phyloP scores from a whole-genome alignment of 2,113 vertebrate genomes.

The Poeciliopsis prolifica region DNA sequence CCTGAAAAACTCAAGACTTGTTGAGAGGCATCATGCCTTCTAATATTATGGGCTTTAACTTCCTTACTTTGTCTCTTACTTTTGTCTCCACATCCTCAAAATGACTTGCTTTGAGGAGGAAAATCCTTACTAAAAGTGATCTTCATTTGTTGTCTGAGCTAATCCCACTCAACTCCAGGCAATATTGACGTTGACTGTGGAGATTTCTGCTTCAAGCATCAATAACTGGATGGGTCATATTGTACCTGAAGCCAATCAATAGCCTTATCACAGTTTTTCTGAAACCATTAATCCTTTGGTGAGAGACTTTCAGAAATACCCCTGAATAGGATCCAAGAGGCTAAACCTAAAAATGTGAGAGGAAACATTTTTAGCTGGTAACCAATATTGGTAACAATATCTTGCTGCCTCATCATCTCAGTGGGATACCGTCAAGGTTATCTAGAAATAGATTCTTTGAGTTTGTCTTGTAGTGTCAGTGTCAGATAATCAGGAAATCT shows the following conservation, averaged over 20 bases:
- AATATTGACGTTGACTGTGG: background rate
- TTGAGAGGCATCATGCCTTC: background rate
- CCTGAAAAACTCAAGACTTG: background rate
- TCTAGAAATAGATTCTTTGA: background rate
- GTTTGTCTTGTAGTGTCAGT: background rate
- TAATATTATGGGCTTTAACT: background rate
- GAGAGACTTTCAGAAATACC: background rate
- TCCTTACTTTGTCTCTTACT: background rate
- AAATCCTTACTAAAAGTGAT: background rate
- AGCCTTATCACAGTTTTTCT: background rate
- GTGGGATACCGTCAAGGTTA: background rate
- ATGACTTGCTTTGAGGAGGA: background rate
- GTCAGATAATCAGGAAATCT: background rate
- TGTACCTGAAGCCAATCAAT: background rate
- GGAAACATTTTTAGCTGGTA: background rate
- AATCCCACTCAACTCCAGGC: background rate
- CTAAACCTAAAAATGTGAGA: background rate
- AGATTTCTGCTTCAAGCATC: background rate
- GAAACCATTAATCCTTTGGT: background rate
- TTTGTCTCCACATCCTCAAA: background rate
- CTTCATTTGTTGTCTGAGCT: background rate
- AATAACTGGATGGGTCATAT: background rate
- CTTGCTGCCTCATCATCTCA: background rate
- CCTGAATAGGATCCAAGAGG: background rate
- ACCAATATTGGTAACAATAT: background rate